Evolutionary conservation across 2,113 vertebrate genomes (phyloP).

Genomic region (Lamprologus lemairii): DNA sequence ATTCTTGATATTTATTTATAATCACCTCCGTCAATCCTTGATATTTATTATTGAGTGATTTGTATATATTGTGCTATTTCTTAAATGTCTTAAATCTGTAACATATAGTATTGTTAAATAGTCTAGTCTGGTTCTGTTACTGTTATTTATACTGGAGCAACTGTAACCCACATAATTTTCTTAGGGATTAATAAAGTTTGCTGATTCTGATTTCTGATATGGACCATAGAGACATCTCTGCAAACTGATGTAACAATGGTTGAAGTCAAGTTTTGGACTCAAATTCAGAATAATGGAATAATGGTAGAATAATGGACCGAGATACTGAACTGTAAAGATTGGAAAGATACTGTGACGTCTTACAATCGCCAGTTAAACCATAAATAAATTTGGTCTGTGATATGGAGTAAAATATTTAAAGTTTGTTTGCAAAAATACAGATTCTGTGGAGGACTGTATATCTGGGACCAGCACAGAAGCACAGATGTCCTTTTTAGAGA

Average conservation of each 20-base stretch:
- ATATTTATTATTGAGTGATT: not conserved
- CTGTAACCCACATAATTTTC: not conserved
- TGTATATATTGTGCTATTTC: not conserved
- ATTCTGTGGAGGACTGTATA: not conserved
- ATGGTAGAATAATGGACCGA: not conserved
- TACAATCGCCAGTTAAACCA: not conserved
- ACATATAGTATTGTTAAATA: not conserved
- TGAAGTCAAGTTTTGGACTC: not conserved
- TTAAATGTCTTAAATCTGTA: not conserved
- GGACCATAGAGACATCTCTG: not conserved
- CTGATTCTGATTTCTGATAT: not conserved
- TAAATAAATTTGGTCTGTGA: not conserved
- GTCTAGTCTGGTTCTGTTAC: not conserved
- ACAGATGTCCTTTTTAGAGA: not conserved
- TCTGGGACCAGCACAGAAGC: not conserved
- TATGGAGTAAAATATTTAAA: not conserved
- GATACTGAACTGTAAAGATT: not conserved
- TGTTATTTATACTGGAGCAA: not conserved
- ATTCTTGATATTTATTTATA: not conserved
- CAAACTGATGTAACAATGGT: not conserved
- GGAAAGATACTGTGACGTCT: rapidly evolving
- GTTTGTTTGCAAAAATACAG: not conserved
- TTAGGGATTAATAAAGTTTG: not conserved
- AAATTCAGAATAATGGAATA: not conserved
- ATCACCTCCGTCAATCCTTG: not conserved